These are phyloP conservation scores for Pterocles burchelli DNA, from an alignment of 2,113 vertebrate species.

Conservation along the genomic window DNA sequence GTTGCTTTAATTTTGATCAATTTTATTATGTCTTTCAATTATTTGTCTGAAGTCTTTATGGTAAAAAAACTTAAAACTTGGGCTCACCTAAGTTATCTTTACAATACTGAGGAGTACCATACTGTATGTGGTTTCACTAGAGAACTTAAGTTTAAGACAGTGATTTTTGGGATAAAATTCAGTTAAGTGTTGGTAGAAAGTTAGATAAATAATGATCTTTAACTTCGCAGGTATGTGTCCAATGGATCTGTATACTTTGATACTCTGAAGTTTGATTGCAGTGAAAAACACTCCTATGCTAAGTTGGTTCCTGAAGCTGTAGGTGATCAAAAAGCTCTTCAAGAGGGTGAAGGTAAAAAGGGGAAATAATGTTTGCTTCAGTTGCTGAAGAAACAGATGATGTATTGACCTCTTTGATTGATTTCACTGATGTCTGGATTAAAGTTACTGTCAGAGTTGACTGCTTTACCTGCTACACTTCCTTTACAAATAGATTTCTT, in stretches of 20 bases:
- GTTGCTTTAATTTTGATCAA: background rate
- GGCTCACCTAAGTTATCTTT: background rate
- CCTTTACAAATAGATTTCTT: background rate
- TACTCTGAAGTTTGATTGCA: slow-evolving; percentile 87
- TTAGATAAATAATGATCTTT: background rate
- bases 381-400: background rate
- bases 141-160: background rate
- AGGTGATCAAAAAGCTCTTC: slow-evolving; percentile 93
- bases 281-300: slow-evolving; percentile 88
- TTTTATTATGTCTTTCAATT: background rate
- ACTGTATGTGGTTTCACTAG: background rate
- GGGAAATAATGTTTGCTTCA: background rate
- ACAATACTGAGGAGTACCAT: background rate
- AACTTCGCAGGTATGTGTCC: slow-evolving; percentile 86
- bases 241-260: slow-evolving; percentile 96
- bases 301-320: slow-evolving; percentile 97
- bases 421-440: background rate
- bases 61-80: background rate
- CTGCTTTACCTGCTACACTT: background rate
- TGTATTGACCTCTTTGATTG: background rate
- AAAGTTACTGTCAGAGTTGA: background rate
- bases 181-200: background rate
- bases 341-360: slow-evolving; percentile 93
- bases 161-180: background rate
- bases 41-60: background rate